Base-by-base conservation (phyloP, 2,797 vertebrate genomes). In the Synaphobranchus kaupii region DNA sequence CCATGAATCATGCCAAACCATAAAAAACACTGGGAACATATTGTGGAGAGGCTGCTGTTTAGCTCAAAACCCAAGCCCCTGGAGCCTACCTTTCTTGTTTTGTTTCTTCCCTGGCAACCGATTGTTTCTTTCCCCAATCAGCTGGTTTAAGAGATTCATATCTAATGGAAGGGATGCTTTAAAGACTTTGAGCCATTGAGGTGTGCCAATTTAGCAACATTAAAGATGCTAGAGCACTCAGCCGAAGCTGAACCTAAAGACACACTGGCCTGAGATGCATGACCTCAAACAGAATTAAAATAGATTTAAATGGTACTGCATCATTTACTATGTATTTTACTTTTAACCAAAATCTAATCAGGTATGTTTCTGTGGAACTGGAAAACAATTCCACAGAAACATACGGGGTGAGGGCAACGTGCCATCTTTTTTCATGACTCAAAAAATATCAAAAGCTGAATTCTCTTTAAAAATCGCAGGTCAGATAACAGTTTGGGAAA, bases 401-500 rank as follows among this genome's bases (percentile, higher is more conserved):
- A 28, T n/a, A 12, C 6, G 63, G n/a, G 22, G 22, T 25, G 22
- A 7, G n/a, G 28, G 6, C 4, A n/a, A 28, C 3, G 7, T 1
- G 4, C 15, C 31, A 50, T 82, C n/a, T 82, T 28, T 81, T 13
- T 86, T 80, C 15, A 73, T 80, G n/a, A 54, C 56, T 31, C 4
- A 20, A 6, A 58, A 22, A 80, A 82, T 50, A 39, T 28, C 34
- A 80, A 31, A 58, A 34, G 56, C 15, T 58, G 13, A 58, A 80
- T 52, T 25, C 25, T 44, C 31, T 7, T 20, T 34, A 13, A 71
- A 71, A 71, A 76, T 76, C 44, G 34, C 71, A 44, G 71, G 71
- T 44, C 20, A 47, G 68, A 56, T 56, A 17, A 86, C n/a, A 84
- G 85, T 54, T 48, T 84, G 84, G 84, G 71, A 88, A 84, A 89